Evolutionary conservation across 1,140 invertebrate species (phyloP), one percentile per base, ranked within the genome.

Genomic region (Heliconius eleuchia): DNA sequence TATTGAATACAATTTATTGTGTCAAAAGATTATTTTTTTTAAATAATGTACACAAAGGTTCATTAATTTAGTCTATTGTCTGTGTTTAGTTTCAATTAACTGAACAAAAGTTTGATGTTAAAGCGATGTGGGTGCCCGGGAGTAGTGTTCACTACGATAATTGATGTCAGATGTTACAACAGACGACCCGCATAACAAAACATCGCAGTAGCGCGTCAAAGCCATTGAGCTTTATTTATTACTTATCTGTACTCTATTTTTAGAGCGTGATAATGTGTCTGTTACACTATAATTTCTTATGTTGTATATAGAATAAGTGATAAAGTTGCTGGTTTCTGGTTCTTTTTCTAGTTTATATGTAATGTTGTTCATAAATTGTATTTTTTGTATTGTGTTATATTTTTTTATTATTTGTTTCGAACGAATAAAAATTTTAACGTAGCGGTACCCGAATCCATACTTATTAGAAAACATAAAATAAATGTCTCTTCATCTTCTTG

Each of bases 181-280:
- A 74, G 74, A 23, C 37, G 55, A 74, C 77, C 77, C 77, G 77
- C 77, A 79, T 79, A 34, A 19, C 52, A 42, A 30, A 74, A 74
- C 73, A 57, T 78, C 60, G 73, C 77, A 70, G 16, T 74, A 19
- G 42, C 73, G 27, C 27, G 39, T 74, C 77, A n/a, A 60, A 73
- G 30, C 27, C 3, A 66, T 66, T 66, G 23, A 30, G 27, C 60
- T 66, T 66, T 66, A 66, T 66, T 66, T 79, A 74, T 79, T 79
- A 71, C 39, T 74, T 79, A 73, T 78, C 77, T n/a, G 16, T 34
- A n/a, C 50, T 37, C 73, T 79, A 79, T 74, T 74, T 74, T 74
- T 79, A 74, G 55, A 60, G 23, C 1, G 27, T n/a, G 77, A 79
- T 79, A 79, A 79, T 42, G 71, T 42, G 55, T 78, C 77, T 72